Evolutionary conservation across 2,113 vertebrate genomes (phyloP).

Genomic region (Notiomystis cincta): DNA sequence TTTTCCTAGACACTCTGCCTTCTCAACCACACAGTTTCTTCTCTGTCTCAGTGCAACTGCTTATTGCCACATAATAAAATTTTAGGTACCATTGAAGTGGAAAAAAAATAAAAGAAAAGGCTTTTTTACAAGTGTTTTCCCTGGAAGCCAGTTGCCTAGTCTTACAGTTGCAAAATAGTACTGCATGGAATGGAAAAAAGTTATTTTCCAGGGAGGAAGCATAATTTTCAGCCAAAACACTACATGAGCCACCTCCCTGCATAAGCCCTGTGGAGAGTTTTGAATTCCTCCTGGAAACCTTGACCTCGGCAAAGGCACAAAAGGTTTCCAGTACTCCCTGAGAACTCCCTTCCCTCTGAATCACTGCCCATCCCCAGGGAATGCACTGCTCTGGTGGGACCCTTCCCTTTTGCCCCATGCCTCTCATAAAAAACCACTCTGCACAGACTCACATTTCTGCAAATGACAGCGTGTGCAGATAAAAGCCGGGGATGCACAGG

Average conservation of each 20-base stretch:
- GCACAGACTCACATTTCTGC: too few species aligned
- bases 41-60: background rate
- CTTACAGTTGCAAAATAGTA: background rate
- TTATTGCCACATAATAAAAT: background rate
- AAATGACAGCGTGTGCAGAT: accelerated
- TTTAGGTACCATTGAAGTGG: background rate
- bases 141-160: background rate
- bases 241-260: background rate
- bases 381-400: background rate
- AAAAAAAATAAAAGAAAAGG: background rate
- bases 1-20: background rate
- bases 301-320: background rate
- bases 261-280: background rate
- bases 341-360: background rate
- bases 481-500: background rate
- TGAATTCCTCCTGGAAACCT: slow-evolving; percentile 8
- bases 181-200: slow-evolving; percentile 30
- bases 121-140: background rate
- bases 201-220: slow-evolving; percentile 40
- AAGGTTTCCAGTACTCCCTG: background rate
- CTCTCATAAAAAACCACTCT: background rate
- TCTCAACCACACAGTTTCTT: background rate
- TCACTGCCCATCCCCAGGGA: background rate
- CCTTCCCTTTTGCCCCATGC: background rate
- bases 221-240: slow-evolving; percentile 33